Conservation (phyloP, 2,797 vertebrate genomes). For the Bradypus variegatus region DNA sequence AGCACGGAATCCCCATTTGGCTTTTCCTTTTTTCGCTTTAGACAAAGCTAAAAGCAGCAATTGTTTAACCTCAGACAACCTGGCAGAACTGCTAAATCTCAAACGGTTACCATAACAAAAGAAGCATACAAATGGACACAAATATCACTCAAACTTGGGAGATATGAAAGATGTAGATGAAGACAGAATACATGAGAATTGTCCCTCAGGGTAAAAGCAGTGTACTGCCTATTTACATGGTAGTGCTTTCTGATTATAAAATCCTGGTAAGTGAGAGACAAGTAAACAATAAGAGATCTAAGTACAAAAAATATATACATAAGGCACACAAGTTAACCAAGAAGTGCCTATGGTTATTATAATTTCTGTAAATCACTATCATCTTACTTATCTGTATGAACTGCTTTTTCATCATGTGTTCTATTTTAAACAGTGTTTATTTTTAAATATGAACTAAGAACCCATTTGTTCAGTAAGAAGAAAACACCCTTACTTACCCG, state of each 20-base stretch:
- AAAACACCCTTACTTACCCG: slow-evolving; percentile 78
- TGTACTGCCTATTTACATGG: background rate
- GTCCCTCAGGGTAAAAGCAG: background rate
- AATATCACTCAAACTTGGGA: slow-evolving; percentile 11
- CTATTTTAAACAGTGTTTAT: slow-evolving; percentile 21
- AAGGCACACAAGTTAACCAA: background rate
- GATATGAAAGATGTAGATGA: background rate
- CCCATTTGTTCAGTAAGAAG: slow-evolving; percentile 21
- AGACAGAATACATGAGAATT: background rate
- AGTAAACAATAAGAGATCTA: background rate
- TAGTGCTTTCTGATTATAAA: background rate
- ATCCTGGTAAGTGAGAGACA: background rate
- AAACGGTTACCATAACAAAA: background rate
- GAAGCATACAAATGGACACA: background rate
- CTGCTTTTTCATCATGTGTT: background rate
- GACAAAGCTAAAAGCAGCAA: slow-evolving; percentile 29
- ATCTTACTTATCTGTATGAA: background rate
- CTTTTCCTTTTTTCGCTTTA: slow-evolving; percentile 17
- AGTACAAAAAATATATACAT: background rate
- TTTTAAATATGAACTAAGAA: slow-evolving; percentile 40
- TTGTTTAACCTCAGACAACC: slow-evolving; percentile 10
- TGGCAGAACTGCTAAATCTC: background rate
- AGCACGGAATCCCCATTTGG: background rate
- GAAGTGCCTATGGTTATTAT: background rate
- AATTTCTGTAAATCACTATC: background rate